Base-by-base conservation (phyloP, 2,888 invertebrate species). In the Eristalis tenax region DNA sequence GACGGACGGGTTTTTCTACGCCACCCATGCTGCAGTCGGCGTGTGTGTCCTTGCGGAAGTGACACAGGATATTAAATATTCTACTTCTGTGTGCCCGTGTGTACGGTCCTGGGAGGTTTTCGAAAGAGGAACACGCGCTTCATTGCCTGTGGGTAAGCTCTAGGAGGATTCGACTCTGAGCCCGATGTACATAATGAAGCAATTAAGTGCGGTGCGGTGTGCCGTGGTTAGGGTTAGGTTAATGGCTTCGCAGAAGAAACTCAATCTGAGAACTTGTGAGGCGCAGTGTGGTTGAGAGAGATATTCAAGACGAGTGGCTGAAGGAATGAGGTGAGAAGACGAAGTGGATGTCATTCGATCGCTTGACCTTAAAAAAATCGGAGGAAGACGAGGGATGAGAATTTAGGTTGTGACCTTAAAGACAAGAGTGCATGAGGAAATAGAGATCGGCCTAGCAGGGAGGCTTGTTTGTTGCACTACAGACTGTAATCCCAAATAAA, bases 21-120 rank as follows among this genome's bases (percentile, higher is more conserved):
- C 4, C 32, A 32, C 4, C 32, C 32, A 11, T 38, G 11, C 35
- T 11, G 35, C 35, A n/a, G 50, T 1, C 50, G 1, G 40, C n/a
- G n/a, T n/a, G n/a, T 8, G 50, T 50, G 50, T 18, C 50, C 50
- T 59, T 23, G 59, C 59, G 59, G 59, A 59, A 59, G 59, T 59
- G 59, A 59, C 59, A 59, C 59, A 59, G 59, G 59, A 59, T 59
- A 59, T 59, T 59, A 59, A 59, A 59, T 59, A 59, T 59, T 26
- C 59, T 23, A 10, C 57, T 57, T 23, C 22, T 23, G 23, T 3
- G 4, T 23, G 8, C 2, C 18, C n/a, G 4, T n/a, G 18, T 8
- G 50, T 50, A n/a, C 38, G 50, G 8, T n/a, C 18, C 6, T 18
- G 18, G 50, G 50, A 50, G 50, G 1, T 18, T 6, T 1, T 18